These are phyloP conservation scores for Mastomys coucha DNA, from an alignment of 2,113 vertebrate genomes.

Conservation along the genomic window DNA sequence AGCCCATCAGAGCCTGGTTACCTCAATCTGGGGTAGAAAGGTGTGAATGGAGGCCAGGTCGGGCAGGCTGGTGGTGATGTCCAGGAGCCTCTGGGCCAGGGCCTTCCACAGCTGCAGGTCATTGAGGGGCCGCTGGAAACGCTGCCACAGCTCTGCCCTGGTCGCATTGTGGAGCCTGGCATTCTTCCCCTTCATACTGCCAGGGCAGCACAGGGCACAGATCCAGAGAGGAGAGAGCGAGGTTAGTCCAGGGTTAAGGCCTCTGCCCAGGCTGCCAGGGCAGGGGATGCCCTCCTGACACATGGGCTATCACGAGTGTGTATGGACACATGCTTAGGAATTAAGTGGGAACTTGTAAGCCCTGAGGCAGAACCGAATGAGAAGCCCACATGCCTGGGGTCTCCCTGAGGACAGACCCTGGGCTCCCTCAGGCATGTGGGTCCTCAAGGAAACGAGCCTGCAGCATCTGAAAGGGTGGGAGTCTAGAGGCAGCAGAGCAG, in stretches of 20 bases:
- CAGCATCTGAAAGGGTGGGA: neutral
- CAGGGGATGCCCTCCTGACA: neutral
- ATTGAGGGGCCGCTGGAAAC: slow-evolving; percentile 90
- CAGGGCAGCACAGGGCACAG: neutral
- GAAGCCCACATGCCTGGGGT: neutral
- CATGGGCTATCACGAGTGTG: neutral
- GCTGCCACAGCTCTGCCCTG: slow-evolving; percentile 85
- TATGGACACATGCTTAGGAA: fast-evolving
- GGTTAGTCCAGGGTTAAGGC: neutral
- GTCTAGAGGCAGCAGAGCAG: too few species aligned
- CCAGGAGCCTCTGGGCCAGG: slow-evolving; percentile 88
- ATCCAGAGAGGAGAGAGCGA: fast-evolving
- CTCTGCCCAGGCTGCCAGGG: fast-evolving
- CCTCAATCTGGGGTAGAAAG: slow-evolving; percentile 92
- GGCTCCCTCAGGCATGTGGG: neutral
- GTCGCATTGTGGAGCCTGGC: slow-evolving; percentile 87
- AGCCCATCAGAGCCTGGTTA: slow-evolving; percentile 69
- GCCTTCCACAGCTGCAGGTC: slow-evolving; percentile 91
- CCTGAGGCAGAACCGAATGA: neutral
- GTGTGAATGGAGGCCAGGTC: slow-evolving; percentile 89
- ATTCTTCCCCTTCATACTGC: slow-evolving; percentile 91
- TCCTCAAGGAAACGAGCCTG: neutral
- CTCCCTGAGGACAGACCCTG: neutral
- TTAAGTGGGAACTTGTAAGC: fast-evolving
- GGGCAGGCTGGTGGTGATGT: slow-evolving; percentile 85